Percentiles rank a stretch among this genome's conserved stretches.
These are phyloP conservation scores for Graphium colonna DNA, from an alignment of 2,888 invertebrate species.

Conservation along the genomic window DNA sequence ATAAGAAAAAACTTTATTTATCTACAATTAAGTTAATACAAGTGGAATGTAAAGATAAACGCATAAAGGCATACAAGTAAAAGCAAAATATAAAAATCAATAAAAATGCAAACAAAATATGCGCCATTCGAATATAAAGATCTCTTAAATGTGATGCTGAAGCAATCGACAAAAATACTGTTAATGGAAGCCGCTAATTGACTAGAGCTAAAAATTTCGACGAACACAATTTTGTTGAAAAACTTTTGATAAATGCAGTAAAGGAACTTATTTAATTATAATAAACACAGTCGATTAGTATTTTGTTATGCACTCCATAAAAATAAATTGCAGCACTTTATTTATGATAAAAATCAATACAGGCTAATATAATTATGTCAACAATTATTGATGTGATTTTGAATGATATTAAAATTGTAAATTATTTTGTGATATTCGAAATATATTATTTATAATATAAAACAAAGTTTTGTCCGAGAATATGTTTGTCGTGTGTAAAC, in stretches of 20 bases:
- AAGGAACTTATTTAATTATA: conserved; percentile 49
- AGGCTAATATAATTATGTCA: not conserved
- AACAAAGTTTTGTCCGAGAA: conserved; percentile 9
- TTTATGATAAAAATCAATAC: not conserved
- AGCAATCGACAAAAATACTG: conserved; percentile 31
- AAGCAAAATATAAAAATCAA: conserved; percentile 36
- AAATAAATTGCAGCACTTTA: not conserved
- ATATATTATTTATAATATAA: not conserved
- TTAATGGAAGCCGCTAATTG: conserved; percentile 57
- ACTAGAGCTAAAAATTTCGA: conserved; percentile 63
- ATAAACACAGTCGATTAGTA: not conserved
- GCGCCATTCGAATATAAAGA: conserved; percentile 31
- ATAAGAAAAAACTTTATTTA: conserved; percentile 49
- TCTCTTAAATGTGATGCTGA: conserved; percentile 52
- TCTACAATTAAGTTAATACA: conserved; percentile 31
- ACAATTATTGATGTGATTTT: conserved; percentile 1
- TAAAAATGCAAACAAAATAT: conserved; percentile 47
- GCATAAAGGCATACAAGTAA: conserved; percentile 32
- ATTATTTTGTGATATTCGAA: conserved; percentile 28
- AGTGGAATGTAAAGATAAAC: conserved; percentile 54
- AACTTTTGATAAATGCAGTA: conserved; percentile 51
- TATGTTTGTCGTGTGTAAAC: conserved; percentile 22
- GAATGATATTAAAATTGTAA: conserved; percentile 30
- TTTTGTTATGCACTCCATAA: not conserved
- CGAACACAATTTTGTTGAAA: conserved; percentile 41